Base-by-base conservation (phyloP, 2,113 vertebrate species). In the Eira barbara region DNA sequence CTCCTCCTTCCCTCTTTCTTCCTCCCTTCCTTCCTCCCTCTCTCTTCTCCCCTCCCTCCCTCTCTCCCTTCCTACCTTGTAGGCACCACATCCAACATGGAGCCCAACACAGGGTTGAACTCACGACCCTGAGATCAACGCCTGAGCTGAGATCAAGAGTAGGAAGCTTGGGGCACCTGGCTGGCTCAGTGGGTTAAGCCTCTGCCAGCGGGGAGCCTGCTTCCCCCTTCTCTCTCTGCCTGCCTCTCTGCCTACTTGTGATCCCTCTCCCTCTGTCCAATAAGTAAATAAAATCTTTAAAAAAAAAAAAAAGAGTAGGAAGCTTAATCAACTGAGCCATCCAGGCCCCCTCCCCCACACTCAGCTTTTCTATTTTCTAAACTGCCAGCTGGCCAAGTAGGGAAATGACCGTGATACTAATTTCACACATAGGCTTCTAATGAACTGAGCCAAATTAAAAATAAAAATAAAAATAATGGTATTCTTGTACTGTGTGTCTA, bases 371-470 rank as follows among this genome's bases (percentile, higher is more conserved):
- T 74, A 4, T 42, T 49, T 65, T 65, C 29, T 80, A 87, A 36
- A 87, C 13, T 87, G 57, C 6, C 34, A 88, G 13, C 18, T 95
- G 39, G 15, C 7, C 80, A 89, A n/a, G 12, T 67, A 31, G 29
- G 21, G 91, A 92, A 94, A 34, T 15, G 86, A 47, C 7, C 47
- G 55, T 3, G 49, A 92, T n/a, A 79, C 61, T 78, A 87, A 89
- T 59, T 92, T 89, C 39, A 80, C 13, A 91, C 78, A 86, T 6
- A 92, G 25, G 25, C 80, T 81, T 73, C 74, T 96, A 94, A 90
- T 81, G 88, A 90, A 42, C 29, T 63, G 15, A 92, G 59, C 89
- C 17, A 25, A 59, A 55, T 39, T 59, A 59, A 86, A 94, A 91
- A 69, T 82, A 34, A 83, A 86, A 87, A 7, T 47, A 91, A 78